Evolutionary conservation across 2,888 invertebrate species (phyloP), one percentile per base, ranked within the genome.

Genomic region (Peribatodes rhomboidaria): DNA sequence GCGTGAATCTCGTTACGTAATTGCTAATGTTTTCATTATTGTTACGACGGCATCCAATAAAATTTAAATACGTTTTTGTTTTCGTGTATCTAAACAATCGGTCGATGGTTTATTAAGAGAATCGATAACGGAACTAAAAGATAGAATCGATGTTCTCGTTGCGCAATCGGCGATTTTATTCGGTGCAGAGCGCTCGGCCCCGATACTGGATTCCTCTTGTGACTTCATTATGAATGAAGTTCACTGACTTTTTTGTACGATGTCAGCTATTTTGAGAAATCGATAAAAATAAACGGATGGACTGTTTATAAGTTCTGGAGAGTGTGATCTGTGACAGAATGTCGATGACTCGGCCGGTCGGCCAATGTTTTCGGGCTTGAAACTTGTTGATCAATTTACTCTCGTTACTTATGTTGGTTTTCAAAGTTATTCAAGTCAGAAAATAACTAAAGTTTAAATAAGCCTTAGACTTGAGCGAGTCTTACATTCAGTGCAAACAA

Each of bases 131-230:
- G 86, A 84, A 84, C 82, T 80, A 77, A 80, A 82, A 82, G 77
- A 81, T 83, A 78, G 82, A 78, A 79, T 79, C 79, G 84, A 83
- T 83, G 82, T 78, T 81, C 79, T 65, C 71, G 80, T 87, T 87
- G 86, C 83, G 85, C 77, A 89, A 88, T 83, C 79, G 79, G 77
- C 81, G 78, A 84, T 84, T 83, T 87, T 85, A 85, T 86, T 84
- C 78, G 80, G 79, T 82, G 81, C 83, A 82, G 78, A 82, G 78
- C 78, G 79, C 73, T 66, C 81, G 86, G 82, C 84, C 84, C 79
- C 80, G 76, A 82, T 85, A 79, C 81, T 66, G 79, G 78, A 81
- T 76, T 75, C 81, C 74, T 74, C 79, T 80, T 75, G 82, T 82
- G 80, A 85, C 81, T 84, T 81, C 77, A 83, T 83, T 83, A 79